Conservation (phyloP, 2,888 invertebrate genomes). For the Tupiocoris notatus region DNA sequence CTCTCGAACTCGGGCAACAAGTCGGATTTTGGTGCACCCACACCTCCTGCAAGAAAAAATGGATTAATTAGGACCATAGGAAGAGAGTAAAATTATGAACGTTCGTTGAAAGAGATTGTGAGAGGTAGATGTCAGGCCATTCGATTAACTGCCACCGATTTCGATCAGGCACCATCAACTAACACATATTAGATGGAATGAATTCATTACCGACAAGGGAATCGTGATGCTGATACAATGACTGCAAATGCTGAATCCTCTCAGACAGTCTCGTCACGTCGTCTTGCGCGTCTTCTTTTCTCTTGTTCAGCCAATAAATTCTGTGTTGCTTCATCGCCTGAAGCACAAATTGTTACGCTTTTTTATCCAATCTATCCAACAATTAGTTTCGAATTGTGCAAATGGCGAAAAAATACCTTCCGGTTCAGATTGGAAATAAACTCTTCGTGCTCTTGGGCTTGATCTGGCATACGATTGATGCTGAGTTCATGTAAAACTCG, state of each 20-base stretch:
- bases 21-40: constrained; percentile 43
- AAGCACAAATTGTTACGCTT: too few relatives aligned
- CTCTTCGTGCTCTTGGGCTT: constrained; percentile 61
- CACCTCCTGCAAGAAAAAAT: constrained; percentile 3
- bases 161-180: too few relatives aligned
- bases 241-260: constrained; percentile 52
- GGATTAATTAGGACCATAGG: background rate
- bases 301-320: constrained; percentile 50
- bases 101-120: too few relatives aligned
- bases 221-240: constrained; percentile 53
- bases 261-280: constrained; percentile 51
- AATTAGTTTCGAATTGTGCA: too few relatives aligned
- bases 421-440: constrained; percentile 61
- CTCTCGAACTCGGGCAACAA: constrained; percentile 52
- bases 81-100: too few relatives aligned
- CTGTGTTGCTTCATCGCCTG: constrained; percentile 52
- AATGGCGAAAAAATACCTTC: constrained; percentile 54
- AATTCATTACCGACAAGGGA: constrained; percentile 51
- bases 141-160: too few relatives aligned
- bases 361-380: too few relatives aligned
- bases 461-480: constrained; percentile 51
- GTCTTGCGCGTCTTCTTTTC: constrained; percentile 51
- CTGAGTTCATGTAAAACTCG: constrained; percentile 49
- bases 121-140: too few relatives aligned
- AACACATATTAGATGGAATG: too few relatives aligned